Evolutionary conservation across 1,140 invertebrate species (phyloP), one percentile per base, ranked within the genome.

Genomic region (Popillia japonica): DNA sequence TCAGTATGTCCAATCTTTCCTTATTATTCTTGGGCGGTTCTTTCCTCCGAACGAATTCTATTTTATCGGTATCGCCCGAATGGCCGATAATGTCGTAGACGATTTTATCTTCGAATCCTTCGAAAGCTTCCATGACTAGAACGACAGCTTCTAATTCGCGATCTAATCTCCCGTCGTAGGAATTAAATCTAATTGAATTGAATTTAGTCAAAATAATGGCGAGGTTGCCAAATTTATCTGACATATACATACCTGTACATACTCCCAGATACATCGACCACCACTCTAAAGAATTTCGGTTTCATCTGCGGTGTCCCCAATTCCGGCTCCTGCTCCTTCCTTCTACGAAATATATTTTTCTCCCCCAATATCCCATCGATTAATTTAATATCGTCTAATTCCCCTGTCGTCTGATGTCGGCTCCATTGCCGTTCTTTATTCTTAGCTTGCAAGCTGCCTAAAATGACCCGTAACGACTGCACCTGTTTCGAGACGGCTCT

Each of bases 321-420:
- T 87, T 96, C 95, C 0, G 96, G 95, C 82, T 95, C 92, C 77
- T 94, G 92, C 80, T 98, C 95, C 17, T 91, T 90, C 23, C 97
- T 88, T 42, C 94, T 87, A 79, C 94, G 91, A 84, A 98, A 99
- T 83, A 99, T 96, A 72, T 93, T 93, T 84, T 94, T 95, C 86
- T 99, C 98, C 0, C 98, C 97, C 2, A 96, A 93, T 73, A 98
- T 84, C 80, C 93, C 96, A 90, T 99, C 98, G 83, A 99, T 97
- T 73, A 99, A 90, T 87, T 98, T 99, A 0, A 92, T 92, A 84
- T 99, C 98, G 85, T 99, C 98, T 34, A 99, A 87, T 87, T 99
- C 98, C 0, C 98, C 98, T 72, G 94, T 93, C 0, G 96, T 97
- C 88, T 97, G 96, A 87, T 98, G 94, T 79, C 93, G 92, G 34